Conservation (phyloP, 2,797 vertebrate genomes). For the Gadopsis marmoratus region DNA sequence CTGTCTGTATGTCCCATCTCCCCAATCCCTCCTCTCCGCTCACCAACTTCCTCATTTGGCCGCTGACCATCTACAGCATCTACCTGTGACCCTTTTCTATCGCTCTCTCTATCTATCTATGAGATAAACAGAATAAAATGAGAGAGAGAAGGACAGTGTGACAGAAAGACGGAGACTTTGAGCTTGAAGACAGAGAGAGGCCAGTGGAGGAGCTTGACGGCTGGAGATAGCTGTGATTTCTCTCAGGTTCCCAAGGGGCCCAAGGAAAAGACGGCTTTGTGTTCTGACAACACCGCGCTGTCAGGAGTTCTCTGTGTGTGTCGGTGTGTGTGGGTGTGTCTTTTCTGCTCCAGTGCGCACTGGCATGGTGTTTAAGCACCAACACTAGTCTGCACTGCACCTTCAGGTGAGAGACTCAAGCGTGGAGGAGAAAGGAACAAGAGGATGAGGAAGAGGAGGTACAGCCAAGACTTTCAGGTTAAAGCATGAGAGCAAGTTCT, state of each 20-base stretch:
- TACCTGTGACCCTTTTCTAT: conserved; percentile 15
- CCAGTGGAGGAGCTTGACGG: conserved; percentile 68
- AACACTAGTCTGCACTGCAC: conserved; percentile 66
- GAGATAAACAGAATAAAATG: background rate
- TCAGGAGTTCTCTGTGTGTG: conserved; percentile 67
- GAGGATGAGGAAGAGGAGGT: conserved; percentile 24
- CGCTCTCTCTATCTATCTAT: conserved; percentile 31
- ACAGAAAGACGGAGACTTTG: background rate
- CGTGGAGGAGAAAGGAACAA: conserved; percentile 55
- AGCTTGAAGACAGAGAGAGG: conserved; percentile 37
- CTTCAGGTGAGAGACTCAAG: conserved; percentile 79
- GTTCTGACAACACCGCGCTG: conserved; percentile 81
- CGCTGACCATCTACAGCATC: conserved; percentile 14
- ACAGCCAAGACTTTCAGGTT: conserved; percentile 39
- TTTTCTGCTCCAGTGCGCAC: conserved; percentile 78
- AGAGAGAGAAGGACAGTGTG: background rate
- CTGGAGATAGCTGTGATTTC: conserved; percentile 83
- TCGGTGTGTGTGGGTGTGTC: conserved; percentile 41
- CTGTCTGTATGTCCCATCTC: conserved; percentile 35
- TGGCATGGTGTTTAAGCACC: conserved; percentile 82
- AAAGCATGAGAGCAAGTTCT: conserved; percentile 21
- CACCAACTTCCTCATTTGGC: conserved; percentile 17
- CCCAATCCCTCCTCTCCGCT: conserved; percentile 11
- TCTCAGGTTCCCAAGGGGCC: conserved; percentile 83
- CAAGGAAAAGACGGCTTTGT: conserved; percentile 83